These are phyloP conservation scores for Chrysemys picta DNA, from an alignment of 2,113 vertebrate genomes.

Conservation along the genomic window DNA sequence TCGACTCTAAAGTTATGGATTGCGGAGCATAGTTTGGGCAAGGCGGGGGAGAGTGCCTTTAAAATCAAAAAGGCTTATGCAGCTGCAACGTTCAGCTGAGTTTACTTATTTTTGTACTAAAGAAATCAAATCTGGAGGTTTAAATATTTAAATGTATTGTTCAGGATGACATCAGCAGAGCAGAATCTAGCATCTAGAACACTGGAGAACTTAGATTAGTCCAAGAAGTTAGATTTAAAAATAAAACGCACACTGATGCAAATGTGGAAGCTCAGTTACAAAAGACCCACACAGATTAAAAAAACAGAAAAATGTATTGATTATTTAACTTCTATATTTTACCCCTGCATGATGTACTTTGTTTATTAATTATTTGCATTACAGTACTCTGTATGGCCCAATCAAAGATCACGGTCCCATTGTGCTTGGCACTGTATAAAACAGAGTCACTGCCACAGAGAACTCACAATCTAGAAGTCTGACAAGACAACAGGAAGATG, in stretches of 20 bases:
- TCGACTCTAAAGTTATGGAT: neutral
- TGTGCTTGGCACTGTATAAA: neutral
- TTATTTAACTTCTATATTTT: neutral
- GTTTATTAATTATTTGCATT: neutral
- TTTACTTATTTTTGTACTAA: neutral
- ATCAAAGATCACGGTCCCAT: neutral
- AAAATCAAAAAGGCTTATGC: neutral
- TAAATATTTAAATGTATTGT: neutral
- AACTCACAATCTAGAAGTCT: slow-evolving; percentile 15
- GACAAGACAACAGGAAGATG: slow-evolving; percentile 26
- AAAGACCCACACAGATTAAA: neutral
- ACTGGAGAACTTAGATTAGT: neutral
- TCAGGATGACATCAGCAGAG: neutral
- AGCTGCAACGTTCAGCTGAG: neutral
- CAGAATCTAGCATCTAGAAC: neutral
- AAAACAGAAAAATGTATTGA: neutral
- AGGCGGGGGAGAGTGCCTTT: neutral
- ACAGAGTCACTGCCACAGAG: slow-evolving; percentile 16
- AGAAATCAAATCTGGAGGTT: neutral
- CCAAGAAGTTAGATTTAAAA: neutral
- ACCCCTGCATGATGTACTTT: neutral
- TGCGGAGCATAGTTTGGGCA: neutral
- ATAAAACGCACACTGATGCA: neutral
- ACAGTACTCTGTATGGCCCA: neutral
- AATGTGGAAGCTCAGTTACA: neutral